These are phyloP conservation scores for Caerostris extrusa DNA, from an alignment of 1,140 invertebrate species.

Conservation along the genomic window DNA sequence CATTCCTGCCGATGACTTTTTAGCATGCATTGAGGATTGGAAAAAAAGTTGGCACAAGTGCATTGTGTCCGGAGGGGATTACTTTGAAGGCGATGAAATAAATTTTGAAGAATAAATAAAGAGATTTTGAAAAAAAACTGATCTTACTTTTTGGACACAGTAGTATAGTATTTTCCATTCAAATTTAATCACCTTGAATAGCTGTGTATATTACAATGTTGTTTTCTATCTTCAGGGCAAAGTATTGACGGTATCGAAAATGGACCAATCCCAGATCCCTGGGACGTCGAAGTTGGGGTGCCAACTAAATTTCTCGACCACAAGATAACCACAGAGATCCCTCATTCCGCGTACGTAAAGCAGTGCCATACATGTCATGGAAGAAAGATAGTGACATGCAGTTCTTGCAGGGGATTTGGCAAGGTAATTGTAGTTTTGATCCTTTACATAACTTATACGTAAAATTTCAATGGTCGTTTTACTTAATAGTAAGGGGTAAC, in stretches of 20 bases:
- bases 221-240: neutral
- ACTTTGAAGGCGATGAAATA: too few relatives aligned
- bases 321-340: conserved; percentile 83
- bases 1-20: too few relatives aligned
- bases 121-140: too few relatives aligned
- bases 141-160: too few relatives aligned
- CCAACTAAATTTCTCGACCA: conserved; percentile 81
- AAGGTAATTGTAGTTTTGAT: neutral
- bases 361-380: conserved; percentile 83
- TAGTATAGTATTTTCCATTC: too few relatives aligned
- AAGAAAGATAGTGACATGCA: neutral
- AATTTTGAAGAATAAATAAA: too few relatives aligned
- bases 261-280: neutral
- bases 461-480: too few relatives aligned
- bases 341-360: conserved; percentile 84
- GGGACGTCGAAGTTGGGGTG: conserved; percentile 72
- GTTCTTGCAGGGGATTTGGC: neutral
- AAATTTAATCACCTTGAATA: too few relatives aligned
- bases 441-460: neutral
- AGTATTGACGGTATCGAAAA: conserved; percentile 36
- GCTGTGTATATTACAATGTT: neutral
- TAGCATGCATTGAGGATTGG: too few relatives aligned
- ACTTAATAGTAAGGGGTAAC: too few relatives aligned
- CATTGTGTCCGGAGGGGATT: too few relatives aligned
- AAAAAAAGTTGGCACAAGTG: too few relatives aligned